Base-by-base conservation (phyloP, 2,888 invertebrate genomes). In the Deilephila elpenor region DNA sequence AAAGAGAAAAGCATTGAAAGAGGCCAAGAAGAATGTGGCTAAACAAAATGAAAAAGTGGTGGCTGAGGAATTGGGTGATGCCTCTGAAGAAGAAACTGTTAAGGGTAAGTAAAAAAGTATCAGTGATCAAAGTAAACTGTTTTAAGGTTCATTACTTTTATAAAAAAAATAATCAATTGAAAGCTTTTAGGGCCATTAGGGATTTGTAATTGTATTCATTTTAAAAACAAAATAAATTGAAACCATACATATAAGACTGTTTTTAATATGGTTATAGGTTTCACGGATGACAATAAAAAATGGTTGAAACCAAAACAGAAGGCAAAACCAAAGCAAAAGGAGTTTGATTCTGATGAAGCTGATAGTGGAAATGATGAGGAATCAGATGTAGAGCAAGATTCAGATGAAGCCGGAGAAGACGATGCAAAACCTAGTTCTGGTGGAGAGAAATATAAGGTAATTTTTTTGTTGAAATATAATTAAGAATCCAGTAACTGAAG, bases 221-320 rank as follows among this genome's bases (percentile, higher is more conserved):
- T 37, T 0, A 37, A 8, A 37, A 8, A 1, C 37, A 37, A 37
- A 37, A 8, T 37, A 0, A 37, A 37, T 7, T 6, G 1, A 8
- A 25, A 5, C 5, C 19, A 19, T 19, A 53, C 25, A 71, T n/a
- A 29, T 32, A 70, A 70, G 5, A 37, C 29, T 53, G 59, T 8
- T 73, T n/a, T 64, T 19, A 20, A 53, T 71, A 70, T 72, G 6
- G 25, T 84, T 76, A 86, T 87, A 89, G 96, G 96, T 53, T 97
- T 96, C 80, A 96, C 96, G 61, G 97, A 97, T 93, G 96, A 97
- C 20, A 97, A 97, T 82, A 95, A 96, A 74, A 91, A 93, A 44
- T 97, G 97, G 97, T 86, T 97, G 59, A 97, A 96, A 83, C 96
- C 96, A 0, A 96, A 96, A 84, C 89, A 93, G 77, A 92, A 89